Evolutionary conservation across 2,888 invertebrate species (phyloP).

Genomic region (Trissolcus brochymenae): DNA sequence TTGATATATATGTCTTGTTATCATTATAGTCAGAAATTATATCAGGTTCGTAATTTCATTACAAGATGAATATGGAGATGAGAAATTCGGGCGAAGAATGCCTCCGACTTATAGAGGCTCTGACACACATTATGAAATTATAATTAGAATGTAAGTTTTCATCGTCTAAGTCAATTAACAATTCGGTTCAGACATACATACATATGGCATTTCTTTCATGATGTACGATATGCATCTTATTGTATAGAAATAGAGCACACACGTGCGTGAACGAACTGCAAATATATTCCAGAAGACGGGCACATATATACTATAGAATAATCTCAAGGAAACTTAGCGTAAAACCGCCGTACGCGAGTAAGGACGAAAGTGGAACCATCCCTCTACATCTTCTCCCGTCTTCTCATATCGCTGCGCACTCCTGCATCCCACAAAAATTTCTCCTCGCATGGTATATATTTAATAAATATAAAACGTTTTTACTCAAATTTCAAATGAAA

Average conservation of each 20-base stretch:
- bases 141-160: conserved; percentile 42
- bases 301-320: conserved; percentile 64
- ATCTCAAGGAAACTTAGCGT: conserved; percentile 67
- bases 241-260: conserved; percentile 39
- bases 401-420: conserved; percentile 5
- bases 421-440: conserved; percentile 18
- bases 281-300: conserved; percentile 68
- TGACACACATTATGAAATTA: conserved; percentile 32
- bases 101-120: not conserved
- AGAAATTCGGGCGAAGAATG: too few relatives aligned
- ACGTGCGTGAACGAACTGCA: conserved; percentile 53
- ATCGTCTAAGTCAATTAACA: conserved; percentile 47
- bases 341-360: conserved; percentile 46
- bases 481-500: too few relatives aligned
- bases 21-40: too few relatives aligned
- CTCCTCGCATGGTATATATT: conserved; percentile 1
- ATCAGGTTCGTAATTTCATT: too few relatives aligned
- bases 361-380: conserved; percentile 40
- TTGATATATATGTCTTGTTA: too few relatives aligned
- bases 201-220: conserved; percentile 9
- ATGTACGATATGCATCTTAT: conserved; percentile 37
- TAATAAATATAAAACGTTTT: too few relatives aligned
- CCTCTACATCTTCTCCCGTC: conserved; percentile 36
- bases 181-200: conserved; percentile 28
- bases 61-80: too few relatives aligned